Evolutionary conservation across 2,113 vertebrate genomes (phyloP).

Genomic region (Helogale parvula): DNA sequence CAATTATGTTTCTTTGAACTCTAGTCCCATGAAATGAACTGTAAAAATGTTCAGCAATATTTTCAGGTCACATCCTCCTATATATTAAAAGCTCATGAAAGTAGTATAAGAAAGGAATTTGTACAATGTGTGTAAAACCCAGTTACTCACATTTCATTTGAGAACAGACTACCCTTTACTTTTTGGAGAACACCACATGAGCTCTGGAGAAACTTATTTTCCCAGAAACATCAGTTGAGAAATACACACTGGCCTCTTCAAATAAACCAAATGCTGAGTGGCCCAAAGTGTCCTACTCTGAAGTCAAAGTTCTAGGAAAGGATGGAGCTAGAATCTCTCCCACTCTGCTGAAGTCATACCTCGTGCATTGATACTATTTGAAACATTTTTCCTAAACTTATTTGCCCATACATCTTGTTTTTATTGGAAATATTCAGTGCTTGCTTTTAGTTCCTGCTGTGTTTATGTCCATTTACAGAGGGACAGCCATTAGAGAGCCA

Average conservation of each 20-base stretch:
- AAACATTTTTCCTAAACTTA: background rate
- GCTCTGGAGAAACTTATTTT: background rate
- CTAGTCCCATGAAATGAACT: background rate
- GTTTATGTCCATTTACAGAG: conserved; percentile 3
- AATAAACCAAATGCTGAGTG: background rate
- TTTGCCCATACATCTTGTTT: background rate
- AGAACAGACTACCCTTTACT: background rate
- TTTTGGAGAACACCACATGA: background rate
- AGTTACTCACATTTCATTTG: background rate
- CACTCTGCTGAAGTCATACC: background rate
- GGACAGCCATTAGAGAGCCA: background rate
- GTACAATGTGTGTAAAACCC: background rate
- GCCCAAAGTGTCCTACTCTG: background rate
- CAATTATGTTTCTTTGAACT: background rate
- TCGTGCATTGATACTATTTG: background rate
- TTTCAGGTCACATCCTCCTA: background rate
- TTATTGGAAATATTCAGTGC: background rate
- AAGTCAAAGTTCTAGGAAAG: background rate
- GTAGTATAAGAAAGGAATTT: background rate
- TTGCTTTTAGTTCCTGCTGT: background rate
- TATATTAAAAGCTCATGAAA: background rate
- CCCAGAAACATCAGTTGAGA: background rate
- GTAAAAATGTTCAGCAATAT: background rate
- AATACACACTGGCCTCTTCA: background rate
- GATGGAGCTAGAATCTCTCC: background rate